A percentile compares a stretch with the other conserved stretches of the same genome.
These are phyloP conservation scores for Otocyon megalotis DNA, from an alignment of 2,113 vertebrate genomes.

Conservation along the genomic window DNA sequence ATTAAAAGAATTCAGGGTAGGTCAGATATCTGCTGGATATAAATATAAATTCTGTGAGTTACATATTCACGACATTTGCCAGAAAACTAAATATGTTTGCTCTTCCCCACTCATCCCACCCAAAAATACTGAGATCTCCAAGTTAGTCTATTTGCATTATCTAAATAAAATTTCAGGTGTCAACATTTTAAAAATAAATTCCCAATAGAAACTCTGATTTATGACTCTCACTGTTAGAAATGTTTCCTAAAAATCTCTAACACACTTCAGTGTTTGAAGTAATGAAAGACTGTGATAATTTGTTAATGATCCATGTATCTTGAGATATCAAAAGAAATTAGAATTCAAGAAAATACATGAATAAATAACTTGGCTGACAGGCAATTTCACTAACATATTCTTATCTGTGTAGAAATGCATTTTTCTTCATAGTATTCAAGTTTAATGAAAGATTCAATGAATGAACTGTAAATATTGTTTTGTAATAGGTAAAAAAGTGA, in stretches of 20 bases:
- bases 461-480: background rate
- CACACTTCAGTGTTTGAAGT: background rate
- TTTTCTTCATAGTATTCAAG: background rate
- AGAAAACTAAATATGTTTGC: background rate
- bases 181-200: constrained; percentile 20
- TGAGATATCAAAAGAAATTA: background rate
- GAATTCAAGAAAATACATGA: background rate
- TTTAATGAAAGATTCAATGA: background rate
- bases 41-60: background rate
- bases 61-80: background rate
- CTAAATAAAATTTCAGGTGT: background rate
- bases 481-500: background rate
- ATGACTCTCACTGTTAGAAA: background rate
- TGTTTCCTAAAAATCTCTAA: background rate
- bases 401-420: background rate
- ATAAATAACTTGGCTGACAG: background rate
- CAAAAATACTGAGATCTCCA: background rate
- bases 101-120: background rate
- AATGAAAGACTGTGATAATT: background rate
- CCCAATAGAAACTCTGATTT: background rate
- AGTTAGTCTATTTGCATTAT: background rate
- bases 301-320: background rate
- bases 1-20: background rate
- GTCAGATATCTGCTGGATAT: background rate
- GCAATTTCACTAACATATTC: background rate